Evolutionary conservation across 2,888 invertebrate species (phyloP).

Genomic region (Tineola bisselliella): DNA sequence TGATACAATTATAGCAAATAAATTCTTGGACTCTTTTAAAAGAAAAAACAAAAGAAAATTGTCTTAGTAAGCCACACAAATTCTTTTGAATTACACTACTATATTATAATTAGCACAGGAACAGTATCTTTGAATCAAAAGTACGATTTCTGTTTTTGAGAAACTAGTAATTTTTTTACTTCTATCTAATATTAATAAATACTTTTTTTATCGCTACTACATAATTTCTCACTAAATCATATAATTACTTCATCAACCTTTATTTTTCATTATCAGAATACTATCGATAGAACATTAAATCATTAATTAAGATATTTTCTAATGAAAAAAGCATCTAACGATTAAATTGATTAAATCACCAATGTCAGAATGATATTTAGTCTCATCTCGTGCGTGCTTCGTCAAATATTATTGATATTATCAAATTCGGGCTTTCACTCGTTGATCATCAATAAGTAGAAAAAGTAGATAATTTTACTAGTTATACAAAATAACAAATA

Average conservation of each 20-base stretch:
- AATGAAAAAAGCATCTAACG: background rate
- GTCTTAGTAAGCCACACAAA: too few species aligned
- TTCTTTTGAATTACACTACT: too few species aligned
- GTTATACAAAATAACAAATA: background rate
- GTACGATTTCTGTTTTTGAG: too few species aligned
- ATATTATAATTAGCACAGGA: too few species aligned
- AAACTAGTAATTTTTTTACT: too few species aligned
- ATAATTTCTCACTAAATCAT: too few species aligned
- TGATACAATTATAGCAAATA: too few species aligned
- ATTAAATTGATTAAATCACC: constrained; percentile 3
- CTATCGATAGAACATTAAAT: background rate
- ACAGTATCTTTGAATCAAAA: too few species aligned
- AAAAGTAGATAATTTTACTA: background rate
- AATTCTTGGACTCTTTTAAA: too few species aligned
- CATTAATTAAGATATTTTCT: background rate
- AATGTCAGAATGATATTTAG: constrained; percentile 4
- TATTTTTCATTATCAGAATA: background rate
- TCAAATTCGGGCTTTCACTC: constrained; percentile 29
- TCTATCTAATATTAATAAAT: too few species aligned
- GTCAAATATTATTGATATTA: constrained; percentile 11
- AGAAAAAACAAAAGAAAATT: too few species aligned
- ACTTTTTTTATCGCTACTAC: too few species aligned
- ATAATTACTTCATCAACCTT: background rate
- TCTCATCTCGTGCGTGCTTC: constrained; percentile 1
- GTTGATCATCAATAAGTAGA: constrained; percentile 24